A percentile compares a stretch with the other conserved stretches of the same genome.
phyloP scores from a whole-genome alignment of 2,113 vertebrate species.

The Martes martes region DNA sequence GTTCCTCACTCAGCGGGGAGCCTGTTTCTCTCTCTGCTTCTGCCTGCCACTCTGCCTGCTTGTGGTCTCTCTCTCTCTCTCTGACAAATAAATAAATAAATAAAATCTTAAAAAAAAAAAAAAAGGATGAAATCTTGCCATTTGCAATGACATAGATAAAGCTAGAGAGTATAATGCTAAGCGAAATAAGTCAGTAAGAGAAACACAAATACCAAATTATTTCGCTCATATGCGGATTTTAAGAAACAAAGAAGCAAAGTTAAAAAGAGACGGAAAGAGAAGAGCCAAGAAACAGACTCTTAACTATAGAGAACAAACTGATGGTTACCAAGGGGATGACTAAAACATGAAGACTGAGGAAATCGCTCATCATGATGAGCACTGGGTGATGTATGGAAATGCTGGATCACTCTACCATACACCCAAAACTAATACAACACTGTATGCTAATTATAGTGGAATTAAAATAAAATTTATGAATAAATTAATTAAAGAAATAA shows the following conservation, averaged over 20 bases:
- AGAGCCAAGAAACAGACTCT: background rate
- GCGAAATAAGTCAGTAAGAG: background rate
- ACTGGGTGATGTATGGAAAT: background rate
- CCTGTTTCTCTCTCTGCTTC: too few relatives aligned
- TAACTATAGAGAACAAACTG: background rate
- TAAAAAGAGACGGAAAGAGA: background rate
- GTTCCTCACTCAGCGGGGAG: too few relatives aligned
- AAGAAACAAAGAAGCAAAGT: background rate
- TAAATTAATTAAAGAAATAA: background rate
- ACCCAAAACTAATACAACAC: background rate
- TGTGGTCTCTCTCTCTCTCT: too few relatives aligned
- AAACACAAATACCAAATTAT: background rate
- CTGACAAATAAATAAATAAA: too few relatives aligned
- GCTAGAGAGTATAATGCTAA: background rate
- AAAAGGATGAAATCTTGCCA: background rate
- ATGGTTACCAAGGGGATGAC: background rate
- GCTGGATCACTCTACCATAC: background rate
- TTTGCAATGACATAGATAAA: background rate
- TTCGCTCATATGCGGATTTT: background rate
- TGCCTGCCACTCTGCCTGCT: too few relatives aligned
- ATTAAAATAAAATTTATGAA: background rate
- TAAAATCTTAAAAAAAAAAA: background rate
- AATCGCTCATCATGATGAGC: background rate
- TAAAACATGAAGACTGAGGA: background rate
- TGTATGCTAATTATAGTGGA: background rate